These are phyloP conservation scores for Bursaphelenchus okinawaensis DNA, from an alignment of 2,888 invertebrate species.

Conservation along the genomic window DNA sequence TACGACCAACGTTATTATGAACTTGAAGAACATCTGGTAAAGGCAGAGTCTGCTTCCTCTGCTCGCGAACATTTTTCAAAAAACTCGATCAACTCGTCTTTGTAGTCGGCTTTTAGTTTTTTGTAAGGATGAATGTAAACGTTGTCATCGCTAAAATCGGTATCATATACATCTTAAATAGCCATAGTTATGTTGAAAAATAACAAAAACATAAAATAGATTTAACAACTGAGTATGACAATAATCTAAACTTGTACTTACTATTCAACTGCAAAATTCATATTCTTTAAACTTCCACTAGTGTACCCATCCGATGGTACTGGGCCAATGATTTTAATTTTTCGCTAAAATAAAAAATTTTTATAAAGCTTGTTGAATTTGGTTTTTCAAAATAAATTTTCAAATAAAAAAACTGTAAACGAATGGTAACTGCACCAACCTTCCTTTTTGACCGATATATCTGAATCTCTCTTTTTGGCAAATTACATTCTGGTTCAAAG, in stretches of 20 bases:
- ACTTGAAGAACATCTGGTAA: neutral
- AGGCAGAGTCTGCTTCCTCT: neutral
- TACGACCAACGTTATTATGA: too few species aligned
- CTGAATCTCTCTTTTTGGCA: slow-evolving; percentile 23
- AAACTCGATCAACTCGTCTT: slow-evolving; percentile 23
- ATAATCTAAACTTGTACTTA: slow-evolving; percentile 2
- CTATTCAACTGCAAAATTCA: slow-evolving; percentile 27
- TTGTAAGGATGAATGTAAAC: slow-evolving; percentile 23
- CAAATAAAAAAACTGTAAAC: too few species aligned
- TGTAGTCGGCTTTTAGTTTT: slow-evolving; percentile 21
- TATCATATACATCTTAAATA: too few species aligned
- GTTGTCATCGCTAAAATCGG: slow-evolving; percentile 20
- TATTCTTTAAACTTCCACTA: slow-evolving; percentile 12
- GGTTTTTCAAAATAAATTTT: too few species aligned
- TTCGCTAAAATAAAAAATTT: neutral
- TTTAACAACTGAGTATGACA: neutral
- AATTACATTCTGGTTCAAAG: slow-evolving; percentile 22
- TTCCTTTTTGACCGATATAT: slow-evolving; percentile 19
- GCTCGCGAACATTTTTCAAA: slow-evolving; percentile 23
- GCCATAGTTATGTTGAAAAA: too few species aligned
- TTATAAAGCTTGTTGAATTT: too few species aligned
- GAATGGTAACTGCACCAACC: slow-evolving; percentile 18
- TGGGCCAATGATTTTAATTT: slow-evolving; percentile 1
- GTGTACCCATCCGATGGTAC: neutral
- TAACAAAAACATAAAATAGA: neutral